A percentile compares a stretch with the other conserved stretches of the same genome.
Conservation (phyloP, 1,140 invertebrate genomes). For the Armadillidium nasatum region DNA sequence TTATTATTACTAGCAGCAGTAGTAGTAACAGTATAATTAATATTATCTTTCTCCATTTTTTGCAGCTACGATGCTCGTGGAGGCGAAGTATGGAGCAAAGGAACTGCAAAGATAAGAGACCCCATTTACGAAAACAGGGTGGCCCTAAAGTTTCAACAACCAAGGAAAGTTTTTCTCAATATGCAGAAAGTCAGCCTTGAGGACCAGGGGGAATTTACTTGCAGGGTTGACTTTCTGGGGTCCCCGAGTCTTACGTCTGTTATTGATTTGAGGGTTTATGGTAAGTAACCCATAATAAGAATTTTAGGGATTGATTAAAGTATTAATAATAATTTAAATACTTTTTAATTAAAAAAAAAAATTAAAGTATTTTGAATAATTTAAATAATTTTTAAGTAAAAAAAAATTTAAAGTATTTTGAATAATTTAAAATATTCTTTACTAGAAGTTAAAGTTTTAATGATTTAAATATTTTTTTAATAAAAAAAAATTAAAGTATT, state of each 20-base stretch:
- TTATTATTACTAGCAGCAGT: too few species aligned
- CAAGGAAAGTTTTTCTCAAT: slow-evolving; percentile 24
- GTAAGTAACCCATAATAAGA: slow-evolving; percentile 21
- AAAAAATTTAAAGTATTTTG: too few species aligned
- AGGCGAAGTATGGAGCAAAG: slow-evolving; percentile 24
- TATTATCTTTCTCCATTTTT: not conserved
- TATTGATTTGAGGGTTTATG: slow-evolving; percentile 23
- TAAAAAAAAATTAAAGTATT: too few species aligned
- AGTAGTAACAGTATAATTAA: too few species aligned
- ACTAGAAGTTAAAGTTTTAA: too few species aligned
- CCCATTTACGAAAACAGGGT: slow-evolving; percentile 24
- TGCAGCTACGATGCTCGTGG: slow-evolving; percentile 27
- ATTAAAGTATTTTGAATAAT: too few species aligned
- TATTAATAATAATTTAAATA: not conserved
- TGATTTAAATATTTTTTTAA: not conserved
- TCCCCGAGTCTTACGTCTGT: slow-evolving; percentile 29
- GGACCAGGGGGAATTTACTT: slow-evolving; percentile 27
- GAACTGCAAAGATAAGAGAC: slow-evolving; percentile 23
- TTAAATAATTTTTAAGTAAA: too few species aligned
- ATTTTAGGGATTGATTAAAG: not conserved
- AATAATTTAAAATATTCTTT: too few species aligned
- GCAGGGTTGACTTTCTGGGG: slow-evolving; percentile 28
- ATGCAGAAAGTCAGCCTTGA: slow-evolving; percentile 19
- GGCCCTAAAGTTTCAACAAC: slow-evolving; percentile 16
- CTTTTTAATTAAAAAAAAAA: too few species aligned